These are phyloP conservation scores for Thryonomys swinderianus DNA, from an alignment of 2,113 vertebrate genomes.

Conservation along the genomic window DNA sequence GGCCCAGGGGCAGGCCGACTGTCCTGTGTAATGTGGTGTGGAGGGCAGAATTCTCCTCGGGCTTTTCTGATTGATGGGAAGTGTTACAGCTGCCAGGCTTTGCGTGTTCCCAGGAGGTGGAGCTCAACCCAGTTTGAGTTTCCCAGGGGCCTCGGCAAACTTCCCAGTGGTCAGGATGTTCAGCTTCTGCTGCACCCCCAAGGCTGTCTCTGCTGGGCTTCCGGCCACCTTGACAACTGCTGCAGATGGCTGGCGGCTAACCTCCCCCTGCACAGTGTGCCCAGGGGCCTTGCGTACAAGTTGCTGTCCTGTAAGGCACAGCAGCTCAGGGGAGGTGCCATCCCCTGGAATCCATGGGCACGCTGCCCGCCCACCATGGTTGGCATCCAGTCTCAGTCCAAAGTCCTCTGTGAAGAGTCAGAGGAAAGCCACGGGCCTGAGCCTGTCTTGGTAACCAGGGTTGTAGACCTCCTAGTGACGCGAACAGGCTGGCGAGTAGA, in stretches of 20 bases:
- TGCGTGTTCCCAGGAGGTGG: no score
- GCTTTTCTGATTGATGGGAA: no score
- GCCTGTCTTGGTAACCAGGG: background rate
- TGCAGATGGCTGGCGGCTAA: background rate
- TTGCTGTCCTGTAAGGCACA: background rate
- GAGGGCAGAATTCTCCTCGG: no score
- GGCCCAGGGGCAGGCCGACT: no score
- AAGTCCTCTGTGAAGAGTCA: accelerated
- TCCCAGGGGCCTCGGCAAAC: background rate
- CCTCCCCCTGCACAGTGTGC: background rate
- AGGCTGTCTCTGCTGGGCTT: background rate
- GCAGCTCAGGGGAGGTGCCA: background rate
- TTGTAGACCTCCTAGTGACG: background rate
- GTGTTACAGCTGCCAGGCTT: background rate
- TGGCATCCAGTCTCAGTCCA: background rate
- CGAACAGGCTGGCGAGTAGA: background rate
- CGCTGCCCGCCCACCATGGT: accelerated
- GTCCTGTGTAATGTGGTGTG: accelerated
- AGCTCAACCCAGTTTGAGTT: background rate
- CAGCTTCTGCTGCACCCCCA: background rate
- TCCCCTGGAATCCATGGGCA: background rate
- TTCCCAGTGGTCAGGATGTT: background rate
- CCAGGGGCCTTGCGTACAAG: background rate
- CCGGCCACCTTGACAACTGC: background rate
- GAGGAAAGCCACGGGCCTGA: background rate